These are phyloP conservation scores for Stenoptilia bipunctidactyla DNA, from an alignment of 2,888 invertebrate genomes.

Conservation along the genomic window DNA sequence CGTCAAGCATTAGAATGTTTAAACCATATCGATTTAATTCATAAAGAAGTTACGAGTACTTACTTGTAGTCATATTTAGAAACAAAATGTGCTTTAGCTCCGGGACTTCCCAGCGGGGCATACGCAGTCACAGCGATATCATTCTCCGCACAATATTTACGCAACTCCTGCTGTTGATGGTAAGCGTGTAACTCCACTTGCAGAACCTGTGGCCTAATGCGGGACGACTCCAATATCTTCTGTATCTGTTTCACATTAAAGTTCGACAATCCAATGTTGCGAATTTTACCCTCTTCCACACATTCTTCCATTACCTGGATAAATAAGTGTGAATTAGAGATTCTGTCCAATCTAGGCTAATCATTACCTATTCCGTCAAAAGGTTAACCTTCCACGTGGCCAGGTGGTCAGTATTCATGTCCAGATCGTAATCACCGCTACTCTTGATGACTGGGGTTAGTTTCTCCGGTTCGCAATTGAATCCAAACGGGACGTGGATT, in stretches of 20 bases:
- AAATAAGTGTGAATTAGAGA: slow-evolving; percentile 8
- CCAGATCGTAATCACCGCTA: slow-evolving; percentile 72
- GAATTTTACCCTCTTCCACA: slow-evolving; percentile 73
- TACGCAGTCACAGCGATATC: slow-evolving; percentile 78
- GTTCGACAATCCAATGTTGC: slow-evolving; percentile 85
- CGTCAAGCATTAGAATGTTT: no score
- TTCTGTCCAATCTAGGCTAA: neutral
- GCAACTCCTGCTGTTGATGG: slow-evolving; percentile 77
- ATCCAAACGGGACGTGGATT: slow-evolving; percentile 82
- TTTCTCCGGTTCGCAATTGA: slow-evolving; percentile 65
- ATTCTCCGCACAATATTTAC: slow-evolving; percentile 72
- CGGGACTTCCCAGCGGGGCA: slow-evolving; percentile 80
- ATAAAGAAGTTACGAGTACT: no score
- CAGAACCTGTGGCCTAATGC: slow-evolving; percentile 78
- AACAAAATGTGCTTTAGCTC: slow-evolving; percentile 74
- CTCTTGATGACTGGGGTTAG: slow-evolving; percentile 68
- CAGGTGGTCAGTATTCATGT: slow-evolving; percentile 73
- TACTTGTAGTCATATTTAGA: slow-evolving; percentile 74
- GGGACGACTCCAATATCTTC: slow-evolving; percentile 70
- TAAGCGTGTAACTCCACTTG: slow-evolving; percentile 84
- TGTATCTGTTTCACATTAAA: slow-evolving; percentile 79
- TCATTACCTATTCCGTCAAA: neutral
- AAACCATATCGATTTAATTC: no score
- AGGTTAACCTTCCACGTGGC: slow-evolving; percentile 77
- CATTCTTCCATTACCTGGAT: slow-evolving; percentile 78